Base-by-base conservation (phyloP, 2,888 invertebrate species). In the Ditylenchus weischeri region DNA sequence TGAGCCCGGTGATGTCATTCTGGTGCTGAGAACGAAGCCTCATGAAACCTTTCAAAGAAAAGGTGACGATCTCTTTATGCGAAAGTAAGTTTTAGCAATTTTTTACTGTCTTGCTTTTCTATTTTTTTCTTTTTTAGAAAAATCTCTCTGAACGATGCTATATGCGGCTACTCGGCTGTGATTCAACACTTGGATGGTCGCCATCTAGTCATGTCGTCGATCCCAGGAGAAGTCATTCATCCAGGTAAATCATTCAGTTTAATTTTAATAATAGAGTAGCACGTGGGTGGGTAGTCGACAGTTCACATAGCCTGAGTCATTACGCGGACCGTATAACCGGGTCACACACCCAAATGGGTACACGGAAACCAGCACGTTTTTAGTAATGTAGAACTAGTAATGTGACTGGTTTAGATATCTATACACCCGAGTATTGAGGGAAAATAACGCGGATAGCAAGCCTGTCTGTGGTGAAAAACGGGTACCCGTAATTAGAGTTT, bases 161-260 rank as follows among this genome's bases (percentile, higher is more conserved):
- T 94, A 13, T 93, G 93, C 85, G 94, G 94, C 8, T 91, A 92
- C 84, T 87, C 88, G 68, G 89, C 91, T 84, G 87, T 89, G 61
- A 85, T 94, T n/a, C 89, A 89, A 81, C 93, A 94, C 84, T 87
- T 95, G 76, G 93, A 94, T 86, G 92, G 91, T 0, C 87, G 93
- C 60, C 89, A 90, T 80, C 85, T 94, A 70, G 86, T 92, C 64
- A 87, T 95, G 65, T 89, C 88, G 83, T 89, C 89, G 77, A 87
- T 88, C 63, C 88, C 90, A 7, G 93, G 93, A 19, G 88, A 90
- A 76, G 89, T 93, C 21, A 88, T 94, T 72, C 89, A 90, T 79
- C 91, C 92, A 64, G 91, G 90, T 83, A 88, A 88, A 5, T 29
- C 29, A 29, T 29, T 29, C 5, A 29, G 81, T 57, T 29, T 29